Evolutionary conservation across 2,888 invertebrate genomes (phyloP).

Genomic region (Adelognathus sp.): DNA sequence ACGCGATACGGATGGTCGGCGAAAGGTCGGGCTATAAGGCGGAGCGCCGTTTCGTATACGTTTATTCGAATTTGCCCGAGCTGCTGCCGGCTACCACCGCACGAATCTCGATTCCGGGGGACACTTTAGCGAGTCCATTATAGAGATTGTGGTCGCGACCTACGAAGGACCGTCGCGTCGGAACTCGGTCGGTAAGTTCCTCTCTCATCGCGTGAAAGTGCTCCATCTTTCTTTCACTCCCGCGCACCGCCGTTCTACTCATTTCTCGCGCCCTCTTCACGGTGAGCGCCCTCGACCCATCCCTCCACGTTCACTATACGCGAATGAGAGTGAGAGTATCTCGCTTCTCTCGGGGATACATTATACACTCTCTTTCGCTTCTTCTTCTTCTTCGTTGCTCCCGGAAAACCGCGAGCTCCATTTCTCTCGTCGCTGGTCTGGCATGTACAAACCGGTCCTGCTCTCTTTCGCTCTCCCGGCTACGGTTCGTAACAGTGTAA

Average conservation of each 20-base stretch:
- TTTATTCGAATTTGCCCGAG: constrained; percentile 56
- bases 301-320: constrained; percentile 33
- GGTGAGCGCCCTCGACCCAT: constrained; percentile 23
- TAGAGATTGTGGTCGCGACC: constrained; percentile 78
- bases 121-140: constrained; percentile 79
- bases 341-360: constrained; percentile 21
- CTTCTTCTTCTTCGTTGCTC: background rate
- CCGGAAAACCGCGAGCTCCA: constrained; percentile 19
- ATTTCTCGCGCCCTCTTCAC: constrained; percentile 56
- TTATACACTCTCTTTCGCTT: constrained; percentile 57
- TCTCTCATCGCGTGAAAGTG: constrained; percentile 59
- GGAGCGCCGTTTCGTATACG: constrained; percentile 19
- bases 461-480: background rate
- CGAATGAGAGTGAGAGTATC: constrained; percentile 42
- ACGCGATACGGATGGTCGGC: constrained; percentile 11
- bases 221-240: constrained; percentile 62
- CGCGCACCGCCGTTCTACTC: constrained; percentile 28
- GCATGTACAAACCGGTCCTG: constrained; percentile 61
- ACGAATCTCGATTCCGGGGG: constrained; percentile 61
- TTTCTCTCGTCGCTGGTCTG: constrained; percentile 52
- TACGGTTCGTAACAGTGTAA: constrained; percentile 69
- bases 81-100: too few relatives aligned
- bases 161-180: constrained; percentile 52
- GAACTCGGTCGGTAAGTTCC: constrained; percentile 65
- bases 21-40: background rate